Conservation (phyloP, 2,113 vertebrate genomes). For the Rhea americana region DNA sequence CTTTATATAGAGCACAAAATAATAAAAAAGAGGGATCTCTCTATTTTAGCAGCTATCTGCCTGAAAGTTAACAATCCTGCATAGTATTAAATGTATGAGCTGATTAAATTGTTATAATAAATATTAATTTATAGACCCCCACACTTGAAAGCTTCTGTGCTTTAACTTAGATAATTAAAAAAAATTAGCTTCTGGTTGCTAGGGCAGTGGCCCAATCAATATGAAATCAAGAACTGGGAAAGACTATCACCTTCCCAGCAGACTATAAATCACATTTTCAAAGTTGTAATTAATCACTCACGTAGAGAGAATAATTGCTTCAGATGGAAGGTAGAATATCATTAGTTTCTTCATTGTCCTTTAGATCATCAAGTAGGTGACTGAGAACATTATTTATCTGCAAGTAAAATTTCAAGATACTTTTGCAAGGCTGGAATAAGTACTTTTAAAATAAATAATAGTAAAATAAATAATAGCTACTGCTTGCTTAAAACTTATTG, state of each 20-base stretch:
- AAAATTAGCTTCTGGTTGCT: slow-evolving; percentile 43
- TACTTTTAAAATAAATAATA: slow-evolving; percentile 9
- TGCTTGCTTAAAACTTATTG: background rate
- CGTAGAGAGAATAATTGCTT: slow-evolving; percentile 41
- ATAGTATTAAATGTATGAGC: background rate
- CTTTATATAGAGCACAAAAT: background rate
- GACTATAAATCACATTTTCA: slow-evolving; percentile 44
- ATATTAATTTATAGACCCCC: slow-evolving; percentile 33
- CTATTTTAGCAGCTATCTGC: background rate
- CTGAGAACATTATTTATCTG: background rate
- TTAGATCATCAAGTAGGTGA: slow-evolving; percentile 12
- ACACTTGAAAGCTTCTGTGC: slow-evolving; percentile 19
- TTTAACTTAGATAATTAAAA: slow-evolving; percentile 46
- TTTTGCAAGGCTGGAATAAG: slow-evolving; percentile 17
- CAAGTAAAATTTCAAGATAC: background rate
- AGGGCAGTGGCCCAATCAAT: slow-evolving; percentile 44
- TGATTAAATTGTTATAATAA: slow-evolving; percentile 51
- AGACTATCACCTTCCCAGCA: slow-evolving; percentile 37
- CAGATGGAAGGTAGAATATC: slow-evolving; percentile 22
- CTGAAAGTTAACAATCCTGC: background rate
- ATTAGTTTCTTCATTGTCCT: slow-evolving; percentile 33
- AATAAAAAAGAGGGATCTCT: background rate
- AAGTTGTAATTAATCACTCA: slow-evolving; percentile 57
- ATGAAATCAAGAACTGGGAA: slow-evolving; percentile 54
- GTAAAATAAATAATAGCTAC: background rate